Base-by-base conservation (phyloP, 2,113 vertebrate genomes). In the Monarcha castaneiventris region DNA sequence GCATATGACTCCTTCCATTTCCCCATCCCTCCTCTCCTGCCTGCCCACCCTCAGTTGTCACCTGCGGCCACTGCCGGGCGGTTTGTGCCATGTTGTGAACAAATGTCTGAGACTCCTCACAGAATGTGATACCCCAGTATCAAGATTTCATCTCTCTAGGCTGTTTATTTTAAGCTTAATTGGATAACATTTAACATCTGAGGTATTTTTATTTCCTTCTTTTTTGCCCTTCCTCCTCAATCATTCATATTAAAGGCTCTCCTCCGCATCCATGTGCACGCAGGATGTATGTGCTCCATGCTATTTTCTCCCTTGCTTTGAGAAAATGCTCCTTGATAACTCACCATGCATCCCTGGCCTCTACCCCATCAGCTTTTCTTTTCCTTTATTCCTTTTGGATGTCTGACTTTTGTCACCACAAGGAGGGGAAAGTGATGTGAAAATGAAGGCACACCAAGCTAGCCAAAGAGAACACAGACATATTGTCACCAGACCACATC, bases 111-210 rank as follows among this genome's bases (percentile, higher is more conserved):
- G 95, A 96, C 73, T 96, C 87, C 58, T 91, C 58, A 41, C 71
- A 64, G 81, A 95, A 94, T 82, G 66, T 58, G 90, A 95, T 95
- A 95, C 69, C 84, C 49, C 29, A 48, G 48, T 93, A 90, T 88
- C 91, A 95, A 79, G 52, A 92, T 90, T 94, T 92, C 81, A 77
- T 96, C 91, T 97, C 93, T 97, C 59, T 96, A 90, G 93, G 95
- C 83, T 98, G 96, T 96, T 97, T 97, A 96, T 97, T 96, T 93
- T 96, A 95, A 89, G 89, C 85, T 95, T 97, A 97, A 98, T 96
- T 97, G 97, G 96, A 97, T 98, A 97, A 97, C 94, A 64, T 92
- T 97, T 94, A 97, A 96, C 97, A 97, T 97, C 97, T 97, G 97
- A 98, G 74, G 55, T 87, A 66, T 43, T 78, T 73, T 66, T 35